These are phyloP conservation scores for Hassar affinis DNA, from an alignment of 2,113 vertebrate genomes.

Conservation along the genomic window DNA sequence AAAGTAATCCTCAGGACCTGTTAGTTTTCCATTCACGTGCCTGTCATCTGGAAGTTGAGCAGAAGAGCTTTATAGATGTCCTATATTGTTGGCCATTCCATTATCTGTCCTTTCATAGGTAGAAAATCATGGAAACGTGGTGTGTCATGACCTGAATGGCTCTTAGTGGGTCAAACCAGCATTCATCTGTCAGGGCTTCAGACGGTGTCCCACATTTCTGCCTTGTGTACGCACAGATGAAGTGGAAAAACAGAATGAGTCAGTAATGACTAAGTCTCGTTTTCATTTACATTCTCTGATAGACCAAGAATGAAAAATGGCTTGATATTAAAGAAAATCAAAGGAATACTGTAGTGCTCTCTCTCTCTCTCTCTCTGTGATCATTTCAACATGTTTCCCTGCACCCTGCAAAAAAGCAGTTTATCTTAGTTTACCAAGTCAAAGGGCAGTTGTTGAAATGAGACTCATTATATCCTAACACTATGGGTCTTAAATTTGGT, in stretches of 20 bases:
- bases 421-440: neutral
- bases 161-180: slow-evolving; percentile 2
- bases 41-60: slow-evolving; percentile 13
- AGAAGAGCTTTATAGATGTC: slow-evolving; percentile 36
- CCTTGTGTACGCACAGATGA: neutral
- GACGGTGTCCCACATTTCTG: neutral
- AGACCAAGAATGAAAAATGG: neutral
- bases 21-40: slow-evolving; percentile 45
- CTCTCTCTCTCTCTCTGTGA: too few species aligned
- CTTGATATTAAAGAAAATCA: slow-evolving; percentile 4
- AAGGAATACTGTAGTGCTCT: too few species aligned
- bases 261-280: neutral
- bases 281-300: neutral
- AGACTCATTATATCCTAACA: neutral
- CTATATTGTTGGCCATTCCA: slow-evolving; percentile 21
- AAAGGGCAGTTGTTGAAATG: neutral
- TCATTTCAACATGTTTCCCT: neutral
- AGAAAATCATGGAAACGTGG: neutral
- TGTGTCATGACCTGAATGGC: slow-evolving; percentile 27
- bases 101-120: slow-evolving; percentile 16
- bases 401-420: neutral
- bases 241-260: slow-evolving; percentile 13
- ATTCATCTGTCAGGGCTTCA: neutral
- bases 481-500: neutral
- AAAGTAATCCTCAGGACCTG: slow-evolving; percentile 56